Evolutionary conservation across 1,140 invertebrate genomes (phyloP).

Genomic region (Rhopalosiphum maidis): DNA sequence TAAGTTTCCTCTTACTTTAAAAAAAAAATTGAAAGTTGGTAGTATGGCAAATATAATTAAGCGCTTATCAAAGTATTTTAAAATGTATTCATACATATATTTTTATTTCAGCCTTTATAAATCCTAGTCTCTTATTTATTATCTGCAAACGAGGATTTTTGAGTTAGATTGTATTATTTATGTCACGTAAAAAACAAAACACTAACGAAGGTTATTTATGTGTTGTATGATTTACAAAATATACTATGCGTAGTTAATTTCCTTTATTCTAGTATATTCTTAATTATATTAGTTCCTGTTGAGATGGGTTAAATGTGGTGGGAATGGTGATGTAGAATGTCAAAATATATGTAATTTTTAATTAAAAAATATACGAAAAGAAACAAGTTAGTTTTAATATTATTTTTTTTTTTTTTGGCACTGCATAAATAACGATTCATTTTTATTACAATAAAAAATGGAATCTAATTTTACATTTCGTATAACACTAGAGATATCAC

Average conservation of each 20-base stretch:
- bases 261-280: background rate
- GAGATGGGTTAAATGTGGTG: background rate
- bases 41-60: background rate
- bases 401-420: background rate
- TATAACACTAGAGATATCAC: background rate
- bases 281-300: background rate
- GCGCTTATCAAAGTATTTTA: background rate
- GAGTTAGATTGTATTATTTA: background rate
- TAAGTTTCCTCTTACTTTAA: background rate
- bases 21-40: background rate
- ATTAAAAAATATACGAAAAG: background rate
- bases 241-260: background rate
- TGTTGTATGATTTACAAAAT: background rate
- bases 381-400: background rate
- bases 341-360: conserved; percentile 1
- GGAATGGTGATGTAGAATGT: background rate
- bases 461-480: background rate
- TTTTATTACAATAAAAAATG: conserved; percentile 13
- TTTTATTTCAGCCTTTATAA: background rate
- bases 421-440: background rate
- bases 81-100: background rate
- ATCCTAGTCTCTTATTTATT: background rate
- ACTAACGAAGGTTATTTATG: background rate
- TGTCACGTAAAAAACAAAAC: background rate
- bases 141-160: background rate